These are phyloP conservation scores for Thomomys bottae DNA, from an alignment of 2,113 vertebrate species.

Conservation along the genomic window DNA sequence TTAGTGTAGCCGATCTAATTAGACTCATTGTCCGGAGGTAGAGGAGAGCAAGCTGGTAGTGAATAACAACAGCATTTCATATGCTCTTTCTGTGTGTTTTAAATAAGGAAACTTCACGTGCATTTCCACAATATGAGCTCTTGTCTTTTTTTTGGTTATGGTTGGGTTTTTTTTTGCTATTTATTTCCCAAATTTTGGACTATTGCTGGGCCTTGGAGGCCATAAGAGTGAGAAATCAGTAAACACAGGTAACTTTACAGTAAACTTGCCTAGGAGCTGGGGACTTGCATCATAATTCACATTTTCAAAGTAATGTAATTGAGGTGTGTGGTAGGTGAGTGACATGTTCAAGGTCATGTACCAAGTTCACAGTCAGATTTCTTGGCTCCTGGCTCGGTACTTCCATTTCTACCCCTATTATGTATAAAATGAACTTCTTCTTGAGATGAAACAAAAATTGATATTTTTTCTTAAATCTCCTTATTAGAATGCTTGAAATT, in stretches of 20 bases:
- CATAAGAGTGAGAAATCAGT: background rate
- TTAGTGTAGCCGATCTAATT: constrained; percentile 5
- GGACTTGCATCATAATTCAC: background rate
- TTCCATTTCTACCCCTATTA: background rate
- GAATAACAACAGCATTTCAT: background rate
- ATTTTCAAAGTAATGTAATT: background rate
- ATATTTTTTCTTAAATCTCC: background rate
- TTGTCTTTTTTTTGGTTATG: background rate
- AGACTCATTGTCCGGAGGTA: background rate
- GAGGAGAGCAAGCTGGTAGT: constrained; percentile 10
- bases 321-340: background rate
- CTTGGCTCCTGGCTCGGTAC: background rate
- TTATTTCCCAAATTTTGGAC: background rate
- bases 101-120: background rate
- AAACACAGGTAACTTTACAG: background rate
- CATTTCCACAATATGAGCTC: background rate
- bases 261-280: background rate
- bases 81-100: background rate
- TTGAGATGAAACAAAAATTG: background rate
- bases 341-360: background rate
- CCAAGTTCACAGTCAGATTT: background rate
- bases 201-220: too few species aligned
- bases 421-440: background rate
- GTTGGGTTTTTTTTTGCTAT: background rate
- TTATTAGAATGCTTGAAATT: background rate